Percentiles rank a stretch among this genome's conserved stretches.
These are phyloP conservation scores for Holcopasites calliopsidis DNA, from an alignment of 1,140 invertebrate genomes.

Conservation along the genomic window DNA sequence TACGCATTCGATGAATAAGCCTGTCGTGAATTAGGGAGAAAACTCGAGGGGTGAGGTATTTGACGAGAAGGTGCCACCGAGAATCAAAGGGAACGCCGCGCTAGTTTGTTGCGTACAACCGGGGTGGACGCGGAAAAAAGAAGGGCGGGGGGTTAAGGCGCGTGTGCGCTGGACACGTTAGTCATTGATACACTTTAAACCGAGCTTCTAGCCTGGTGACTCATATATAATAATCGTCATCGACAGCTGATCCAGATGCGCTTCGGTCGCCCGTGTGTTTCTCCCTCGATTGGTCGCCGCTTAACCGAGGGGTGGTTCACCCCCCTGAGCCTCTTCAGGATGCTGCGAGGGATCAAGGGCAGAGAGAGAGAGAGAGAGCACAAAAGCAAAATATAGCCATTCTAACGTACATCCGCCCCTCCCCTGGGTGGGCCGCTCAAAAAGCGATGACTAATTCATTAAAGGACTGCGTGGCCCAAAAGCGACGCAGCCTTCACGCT, in stretches of 20 bases:
- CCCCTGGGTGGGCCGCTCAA: conserved; percentile 17
- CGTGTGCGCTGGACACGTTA: conserved; percentile 60
- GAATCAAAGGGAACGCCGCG: conserved; percentile 40
- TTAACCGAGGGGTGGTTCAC: conserved; percentile 16
- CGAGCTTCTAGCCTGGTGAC: conserved; percentile 61
- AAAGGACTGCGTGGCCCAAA: conserved; percentile 35
- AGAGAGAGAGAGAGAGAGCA: no score
- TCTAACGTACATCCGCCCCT: neutral
- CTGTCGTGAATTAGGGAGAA: conserved; percentile 55
- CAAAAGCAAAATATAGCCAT: conserved; percentile 64
- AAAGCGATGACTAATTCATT: conserved; percentile 68
- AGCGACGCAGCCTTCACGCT: conserved; percentile 39
- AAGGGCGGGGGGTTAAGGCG: neutral
- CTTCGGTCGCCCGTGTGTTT: conserved; percentile 30
- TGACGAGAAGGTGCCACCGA: neutral
- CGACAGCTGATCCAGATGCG: conserved; percentile 70
- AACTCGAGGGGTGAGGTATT: neutral
- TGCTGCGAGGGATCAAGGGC: conserved; percentile 42
- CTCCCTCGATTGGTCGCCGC: conserved; percentile 45
- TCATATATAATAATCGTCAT: conserved; percentile 71
- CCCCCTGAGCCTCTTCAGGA: conserved; percentile 3
- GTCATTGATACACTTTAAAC: conserved; percentile 72
- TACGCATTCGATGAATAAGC: conserved; percentile 65
- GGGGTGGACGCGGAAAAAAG: conserved; percentile 27
- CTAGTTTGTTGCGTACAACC: neutral